phyloP scores from a whole-genome alignment of 2,113 vertebrate species.

The Rhinolophus ferrumequinum region DNA sequence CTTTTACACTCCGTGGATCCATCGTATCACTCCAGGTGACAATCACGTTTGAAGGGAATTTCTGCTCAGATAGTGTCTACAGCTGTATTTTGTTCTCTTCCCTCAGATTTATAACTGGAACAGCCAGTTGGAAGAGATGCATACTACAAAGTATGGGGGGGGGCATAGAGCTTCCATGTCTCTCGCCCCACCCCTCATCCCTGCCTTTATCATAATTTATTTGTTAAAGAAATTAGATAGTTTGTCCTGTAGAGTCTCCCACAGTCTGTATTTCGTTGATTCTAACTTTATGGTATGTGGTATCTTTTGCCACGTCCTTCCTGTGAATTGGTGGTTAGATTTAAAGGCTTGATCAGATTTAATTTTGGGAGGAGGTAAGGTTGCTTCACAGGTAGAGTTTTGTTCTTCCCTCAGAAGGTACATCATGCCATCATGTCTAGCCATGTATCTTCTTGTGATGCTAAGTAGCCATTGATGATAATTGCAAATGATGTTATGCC shows the following conservation, averaged over 20 bases:
- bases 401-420: background rate
- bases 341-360: background rate
- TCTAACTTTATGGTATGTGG: background rate
- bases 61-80: conserved; percentile 96
- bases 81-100: conserved; percentile 81
- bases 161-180: background rate
- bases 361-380: background rate
- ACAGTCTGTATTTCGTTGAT: background rate
- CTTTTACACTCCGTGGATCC: conserved; percentile 89
- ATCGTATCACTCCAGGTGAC: conserved; percentile 85
- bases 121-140: background rate
- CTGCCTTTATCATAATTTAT: background rate
- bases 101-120: background rate
- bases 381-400: background rate
- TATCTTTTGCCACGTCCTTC: background rate
- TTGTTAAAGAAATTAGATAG: background rate
- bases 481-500: background rate
- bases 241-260: background rate
- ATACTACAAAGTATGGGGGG: background rate
- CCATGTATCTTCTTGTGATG: background rate
- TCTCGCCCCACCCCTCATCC: background rate
- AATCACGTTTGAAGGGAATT: conserved; percentile 93
- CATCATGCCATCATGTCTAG: background rate
- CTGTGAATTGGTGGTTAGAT: background rate
- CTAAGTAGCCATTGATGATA: background rate